These are phyloP conservation scores for Magallana angulata DNA, from an alignment of 1,140 invertebrate genomes.

Conservation along the genomic window DNA sequence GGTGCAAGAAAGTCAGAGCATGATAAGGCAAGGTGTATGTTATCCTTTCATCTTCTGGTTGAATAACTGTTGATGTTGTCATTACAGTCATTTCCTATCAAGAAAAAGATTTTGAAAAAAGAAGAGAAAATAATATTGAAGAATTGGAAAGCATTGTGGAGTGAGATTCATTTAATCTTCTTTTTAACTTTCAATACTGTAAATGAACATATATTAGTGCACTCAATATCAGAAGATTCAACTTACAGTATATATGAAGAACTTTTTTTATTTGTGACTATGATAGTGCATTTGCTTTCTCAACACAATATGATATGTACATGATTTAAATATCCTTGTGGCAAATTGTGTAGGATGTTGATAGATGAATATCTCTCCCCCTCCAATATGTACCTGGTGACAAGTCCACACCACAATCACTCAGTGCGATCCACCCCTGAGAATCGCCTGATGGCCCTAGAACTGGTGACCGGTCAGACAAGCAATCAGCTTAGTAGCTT, in stretches of 20 bases:
- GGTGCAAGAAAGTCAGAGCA: too few species aligned
- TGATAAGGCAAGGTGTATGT: too few species aligned
- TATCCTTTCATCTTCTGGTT: too few species aligned
- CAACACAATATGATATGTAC: too few species aligned
- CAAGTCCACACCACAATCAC: constrained; percentile 40
- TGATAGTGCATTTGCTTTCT: too few species aligned
- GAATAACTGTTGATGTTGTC: too few species aligned
- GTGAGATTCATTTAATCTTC: not conserved
- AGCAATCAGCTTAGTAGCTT: constrained; percentile 37
- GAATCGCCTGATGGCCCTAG: constrained; percentile 40
- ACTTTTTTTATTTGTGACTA: too few species aligned
- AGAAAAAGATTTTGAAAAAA: constrained; percentile 27
- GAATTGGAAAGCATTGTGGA: constrained; percentile 38
- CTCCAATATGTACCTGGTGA: constrained; percentile 66
- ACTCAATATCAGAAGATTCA: too few species aligned
- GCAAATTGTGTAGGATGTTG: constrained; percentile 58
- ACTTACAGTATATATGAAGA: too few species aligned
- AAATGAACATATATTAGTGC: too few species aligned
- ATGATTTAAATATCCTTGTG: too few species aligned
- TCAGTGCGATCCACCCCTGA: constrained; percentile 38
- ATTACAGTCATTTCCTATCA: constrained; percentile 34
- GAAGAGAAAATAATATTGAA: constrained; percentile 8
- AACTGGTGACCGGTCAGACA: not conserved
- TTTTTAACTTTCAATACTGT: not conserved
- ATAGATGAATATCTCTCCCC: constrained; percentile 70